Conservation (phyloP, 1,140 invertebrate genomes). For the Aphelenchoides avenae region DNA sequence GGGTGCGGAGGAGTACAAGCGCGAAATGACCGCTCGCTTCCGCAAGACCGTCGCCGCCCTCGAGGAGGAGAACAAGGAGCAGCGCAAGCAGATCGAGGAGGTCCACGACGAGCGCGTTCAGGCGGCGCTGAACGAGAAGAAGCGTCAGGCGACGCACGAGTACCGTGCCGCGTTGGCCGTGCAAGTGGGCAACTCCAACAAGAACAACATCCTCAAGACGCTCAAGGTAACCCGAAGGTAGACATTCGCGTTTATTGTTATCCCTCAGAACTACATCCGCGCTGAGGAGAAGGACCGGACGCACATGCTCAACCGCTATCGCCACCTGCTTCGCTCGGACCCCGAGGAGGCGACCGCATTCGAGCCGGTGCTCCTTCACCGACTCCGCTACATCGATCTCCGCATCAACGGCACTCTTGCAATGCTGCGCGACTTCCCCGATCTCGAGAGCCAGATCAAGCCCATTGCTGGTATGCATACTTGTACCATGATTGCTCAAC, state of each 20-base stretch:
- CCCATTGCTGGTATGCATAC: slow-evolving; percentile 45
- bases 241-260: not conserved
- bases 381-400: slow-evolving; percentile 77
- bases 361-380: slow-evolving; percentile 78
- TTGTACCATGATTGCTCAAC: too few species aligned
- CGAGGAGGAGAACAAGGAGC: slow-evolving; percentile 88
- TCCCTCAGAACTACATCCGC: slow-evolving; percentile 54
- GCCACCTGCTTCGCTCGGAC: slow-evolving; percentile 75
- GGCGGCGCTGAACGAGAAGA: slow-evolving; percentile 86
- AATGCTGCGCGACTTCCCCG: slow-evolving; percentile 57
- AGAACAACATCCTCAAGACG: slow-evolving; percentile 54
- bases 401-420: slow-evolving; percentile 70
- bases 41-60: slow-evolving; percentile 85
- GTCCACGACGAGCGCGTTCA: slow-evolving; percentile 92
- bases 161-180: slow-evolving; percentile 56
- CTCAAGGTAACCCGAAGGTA: slow-evolving; percentile 36
- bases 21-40: slow-evolving; percentile 84
- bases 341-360: slow-evolving; percentile 80
- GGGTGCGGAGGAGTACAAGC: slow-evolving; percentile 85
- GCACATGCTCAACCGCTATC: slow-evolving; percentile 90
- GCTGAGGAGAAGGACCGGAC: slow-evolving; percentile 89
- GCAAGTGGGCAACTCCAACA: slow-evolving; percentile 53
- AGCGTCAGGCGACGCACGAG: slow-evolving; percentile 69
- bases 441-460: slow-evolving; percentile 49
- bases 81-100: slow-evolving; percentile 87